Evolutionary conservation across 2,113 vertebrate genomes (phyloP).

Genomic region (Dromas ardeola): DNA sequence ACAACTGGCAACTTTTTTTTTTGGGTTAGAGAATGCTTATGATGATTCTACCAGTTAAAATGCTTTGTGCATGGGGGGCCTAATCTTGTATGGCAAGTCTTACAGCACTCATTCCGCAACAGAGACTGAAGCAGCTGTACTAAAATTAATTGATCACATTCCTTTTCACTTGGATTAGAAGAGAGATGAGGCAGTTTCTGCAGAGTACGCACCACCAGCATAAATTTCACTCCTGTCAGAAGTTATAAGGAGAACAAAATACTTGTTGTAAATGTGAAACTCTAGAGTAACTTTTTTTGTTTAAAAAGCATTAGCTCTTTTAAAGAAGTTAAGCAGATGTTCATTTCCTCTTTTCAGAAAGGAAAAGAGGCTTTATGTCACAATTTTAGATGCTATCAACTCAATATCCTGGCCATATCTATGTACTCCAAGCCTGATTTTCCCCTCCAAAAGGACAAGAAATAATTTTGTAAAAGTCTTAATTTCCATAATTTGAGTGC

Average conservation of each 20-base stretch:
- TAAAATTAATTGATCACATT: neutral
- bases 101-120: neutral
- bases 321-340: neutral
- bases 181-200: neutral
- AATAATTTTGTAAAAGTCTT: neutral
- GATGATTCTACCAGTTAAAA: neutral
- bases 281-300: neutral
- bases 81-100: neutral
- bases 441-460: neutral
- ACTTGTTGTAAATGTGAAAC: neutral
- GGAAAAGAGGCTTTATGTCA: neutral
- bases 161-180: neutral
- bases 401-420: neutral
- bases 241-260: neutral
- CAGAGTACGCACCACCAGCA: neutral
- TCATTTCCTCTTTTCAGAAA: slow-evolving; percentile 10
- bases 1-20: neutral
- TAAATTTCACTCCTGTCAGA: neutral
- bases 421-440: neutral
- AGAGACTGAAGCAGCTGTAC: neutral
- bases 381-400: slow-evolving; percentile 20
- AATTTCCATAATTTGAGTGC: neutral
- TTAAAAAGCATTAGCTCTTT: neutral
- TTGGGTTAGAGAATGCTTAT: neutral
- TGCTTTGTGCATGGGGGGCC: neutral